phyloP scores from a whole-genome alignment of 2,888 invertebrate species.

The Drosophila niveifrons region DNA sequence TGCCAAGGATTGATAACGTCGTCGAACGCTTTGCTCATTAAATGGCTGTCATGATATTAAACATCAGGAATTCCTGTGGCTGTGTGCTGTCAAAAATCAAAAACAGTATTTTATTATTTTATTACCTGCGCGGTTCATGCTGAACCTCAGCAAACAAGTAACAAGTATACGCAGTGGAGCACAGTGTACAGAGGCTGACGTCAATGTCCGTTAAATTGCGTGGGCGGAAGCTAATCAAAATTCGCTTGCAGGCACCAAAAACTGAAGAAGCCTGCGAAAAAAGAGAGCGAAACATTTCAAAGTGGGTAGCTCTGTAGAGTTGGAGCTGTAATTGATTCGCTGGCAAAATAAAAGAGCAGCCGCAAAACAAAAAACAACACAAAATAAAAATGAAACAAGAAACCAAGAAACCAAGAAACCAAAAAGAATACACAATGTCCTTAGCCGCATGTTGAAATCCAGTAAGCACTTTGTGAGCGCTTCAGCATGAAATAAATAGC shows the following conservation, averaged over 20 bases:
- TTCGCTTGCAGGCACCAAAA: conserved; percentile 63
- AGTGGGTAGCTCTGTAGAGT: conserved; percentile 10
- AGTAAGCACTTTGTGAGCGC: conserved; percentile 24
- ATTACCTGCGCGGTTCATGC: conserved; percentile 65
- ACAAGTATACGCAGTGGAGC: conserved; percentile 1
- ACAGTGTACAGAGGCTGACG: conserved; percentile 25
- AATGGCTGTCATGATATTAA: conserved; percentile 53
- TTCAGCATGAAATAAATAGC: conserved; percentile 57
- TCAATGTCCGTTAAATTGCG: conserved; percentile 46
- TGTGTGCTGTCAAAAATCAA: conserved; percentile 39
- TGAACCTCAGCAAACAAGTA: conserved; percentile 7
- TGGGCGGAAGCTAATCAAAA: conserved; percentile 78
- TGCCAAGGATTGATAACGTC: conserved; percentile 83
- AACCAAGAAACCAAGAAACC: conserved; percentile 2
- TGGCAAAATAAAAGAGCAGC: conserved; percentile 24
- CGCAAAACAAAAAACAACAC: conserved; percentile 23
- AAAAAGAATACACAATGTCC: conserved; percentile 49
- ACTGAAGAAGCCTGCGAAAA: conserved; percentile 25
- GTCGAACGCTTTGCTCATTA: conserved; percentile 15
- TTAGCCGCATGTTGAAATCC: conserved; percentile 19
- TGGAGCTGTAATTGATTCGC: conserved; percentile 68
- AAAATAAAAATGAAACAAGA: conserved; percentile 34
- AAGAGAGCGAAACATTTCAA: background rate
- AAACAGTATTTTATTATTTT: conserved; percentile 66
- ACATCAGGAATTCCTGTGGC: conserved; percentile 18